Evolutionary conservation across 2,797 vertebrate genomes (phyloP), one percentile per base, ranked within the genome.

Genomic region (Heliangelus exortis): DNA sequence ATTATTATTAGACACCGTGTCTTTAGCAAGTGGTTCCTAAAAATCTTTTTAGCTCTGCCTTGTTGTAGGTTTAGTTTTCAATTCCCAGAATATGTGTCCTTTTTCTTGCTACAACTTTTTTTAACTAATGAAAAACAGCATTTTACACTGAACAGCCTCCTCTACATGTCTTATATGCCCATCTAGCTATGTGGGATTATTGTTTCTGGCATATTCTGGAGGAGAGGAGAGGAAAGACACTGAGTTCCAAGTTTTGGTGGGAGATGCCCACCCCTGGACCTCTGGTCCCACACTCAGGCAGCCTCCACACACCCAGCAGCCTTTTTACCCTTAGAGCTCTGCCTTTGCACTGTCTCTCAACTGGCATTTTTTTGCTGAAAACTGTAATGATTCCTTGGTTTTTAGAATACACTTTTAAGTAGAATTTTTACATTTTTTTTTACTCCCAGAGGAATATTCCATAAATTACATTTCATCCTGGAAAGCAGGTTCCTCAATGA

Each of bases 241-340:
- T 1, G 4, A 41, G 19, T n/a, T 59, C 8, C 33, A 68, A 33
- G 53, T 53, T 66, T 63, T 41, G 16, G 20, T 9, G 50, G 28
- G 62, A 16, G 18, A 81, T 21, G 62, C 11, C 33, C 57, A 34
- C 4, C 57, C 39, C 79, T 39, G 63, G 61, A 39, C 12, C 6
- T 25, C 48, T 29, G 20, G 50, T 20, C 62, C 39, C 26, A 7
- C 6, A 59, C 15, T 31, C 29, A 39, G 36, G 26, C 65, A 83
- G 19, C 19, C 26, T 72, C 59, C 19, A 2, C 2, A 36, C 1
- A 1, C 50, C 23, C 47, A n/a, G 47, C 7, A 72, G 0, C 1
- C 9, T 11, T 71, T 43, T 68, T 21, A 87, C 23, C 15, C 68
- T 48, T 29, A 45, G 41, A 61, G 58, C 20, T 31, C 36, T 13